Conservation (phyloP, 2,888 invertebrate species). For the Venustoraphidia nigricollis region DNA sequence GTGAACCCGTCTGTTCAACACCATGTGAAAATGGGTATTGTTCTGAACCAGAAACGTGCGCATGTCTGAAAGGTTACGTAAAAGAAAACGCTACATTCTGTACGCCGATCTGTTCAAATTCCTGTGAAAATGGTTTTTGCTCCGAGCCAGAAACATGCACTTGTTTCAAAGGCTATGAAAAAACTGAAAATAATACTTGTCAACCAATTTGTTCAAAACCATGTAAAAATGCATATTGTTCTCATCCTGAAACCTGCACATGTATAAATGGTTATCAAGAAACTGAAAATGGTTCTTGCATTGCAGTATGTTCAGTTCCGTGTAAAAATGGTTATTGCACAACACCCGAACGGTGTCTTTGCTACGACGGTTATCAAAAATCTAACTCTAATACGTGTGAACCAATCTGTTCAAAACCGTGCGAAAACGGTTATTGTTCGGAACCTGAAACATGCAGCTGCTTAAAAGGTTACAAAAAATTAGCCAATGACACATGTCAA, state of each 20-base stretch:
- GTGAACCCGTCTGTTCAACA: constrained; percentile 21
- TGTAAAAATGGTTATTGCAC: constrained; percentile 11
- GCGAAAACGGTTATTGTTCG: constrained; percentile 23
- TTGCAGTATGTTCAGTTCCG: constrained; percentile 5
- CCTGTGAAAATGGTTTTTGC: background rate
- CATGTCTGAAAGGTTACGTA: constrained; percentile 18
- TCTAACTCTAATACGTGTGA: constrained; percentile 15
- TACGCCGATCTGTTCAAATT: background rate
- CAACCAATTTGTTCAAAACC: constrained; percentile 1
- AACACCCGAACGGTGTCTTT: constrained; percentile 14
- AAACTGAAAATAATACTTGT: background rate
- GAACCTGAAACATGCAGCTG: constrained; percentile 23
- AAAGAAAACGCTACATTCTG: background rate
- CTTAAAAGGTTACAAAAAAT: constrained; percentile 16
- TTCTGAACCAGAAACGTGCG: constrained; percentile 21
- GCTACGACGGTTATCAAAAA: constrained; percentile 12
- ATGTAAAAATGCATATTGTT: constrained; percentile 18
- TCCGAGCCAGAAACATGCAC: too few species aligned
- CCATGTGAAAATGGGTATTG: constrained; percentile 22
- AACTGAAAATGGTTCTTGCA: constrained; percentile 4
- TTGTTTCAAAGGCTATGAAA: too few species aligned
- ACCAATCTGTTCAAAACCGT: constrained; percentile 18
- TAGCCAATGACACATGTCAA: constrained; percentile 13
- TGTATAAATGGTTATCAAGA: constrained; percentile 11
- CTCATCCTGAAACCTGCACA: constrained; percentile 16